Conservation (phyloP, 2,113 vertebrate species). For the Hepsetus odoe region DNA sequence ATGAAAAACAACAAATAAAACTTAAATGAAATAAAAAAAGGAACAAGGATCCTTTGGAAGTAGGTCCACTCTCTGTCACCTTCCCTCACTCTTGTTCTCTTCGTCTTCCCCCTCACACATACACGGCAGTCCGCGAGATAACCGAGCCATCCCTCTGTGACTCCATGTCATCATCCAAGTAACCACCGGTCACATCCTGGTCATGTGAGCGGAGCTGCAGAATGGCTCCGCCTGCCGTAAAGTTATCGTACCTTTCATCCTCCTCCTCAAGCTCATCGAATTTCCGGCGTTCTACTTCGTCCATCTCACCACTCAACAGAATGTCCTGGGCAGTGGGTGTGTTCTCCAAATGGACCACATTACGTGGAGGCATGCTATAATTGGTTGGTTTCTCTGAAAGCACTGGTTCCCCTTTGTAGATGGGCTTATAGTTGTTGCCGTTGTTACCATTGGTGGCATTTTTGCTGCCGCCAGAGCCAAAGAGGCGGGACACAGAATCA, state of each 20-base stretch:
- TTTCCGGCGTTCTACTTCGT: conserved; percentile 76
- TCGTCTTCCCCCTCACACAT: conserved; percentile 74
- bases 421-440: conserved; percentile 77
- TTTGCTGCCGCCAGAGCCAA: conserved; percentile 78
- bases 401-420: conserved; percentile 71
- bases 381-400: conserved; percentile 72
- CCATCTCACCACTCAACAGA: conserved; percentile 74
- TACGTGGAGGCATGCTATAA: conserved; percentile 66
- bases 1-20: conserved; percentile 23
- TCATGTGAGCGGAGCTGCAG: conserved; percentile 72
- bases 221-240: conserved; percentile 73
- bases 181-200: conserved; percentile 66
- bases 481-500: conserved; percentile 81
- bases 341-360: conserved; percentile 55
- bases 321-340: conserved; percentile 77
- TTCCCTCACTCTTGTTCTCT: conserved; percentile 13
- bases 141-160: conserved; percentile 89
- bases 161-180: conserved; percentile 89
- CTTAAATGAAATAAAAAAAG: conserved; percentile 20
- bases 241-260: conserved; percentile 77
- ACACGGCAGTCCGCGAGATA: conserved; percentile 88
- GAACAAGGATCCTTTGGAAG: conserved; percentile 36
- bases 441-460: conserved; percentile 70
- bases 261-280: conserved; percentile 79
- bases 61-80: conserved; percentile 20